phyloP scores from a whole-genome alignment of 2,113 vertebrate species.

The Cryptotis parvus region DNA sequence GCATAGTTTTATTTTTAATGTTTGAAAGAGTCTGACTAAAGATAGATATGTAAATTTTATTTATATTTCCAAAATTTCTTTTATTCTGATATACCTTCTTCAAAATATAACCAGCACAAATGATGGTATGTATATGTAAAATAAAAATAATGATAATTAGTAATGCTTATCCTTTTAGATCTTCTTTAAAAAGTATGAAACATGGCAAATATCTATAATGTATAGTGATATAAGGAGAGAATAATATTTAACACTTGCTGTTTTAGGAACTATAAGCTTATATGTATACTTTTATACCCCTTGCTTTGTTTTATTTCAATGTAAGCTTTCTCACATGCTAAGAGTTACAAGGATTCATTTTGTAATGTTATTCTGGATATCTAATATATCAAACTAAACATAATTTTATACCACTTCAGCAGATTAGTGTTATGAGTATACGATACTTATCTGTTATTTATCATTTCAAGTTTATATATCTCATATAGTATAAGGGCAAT shows the following conservation, averaged over 20 bases:
- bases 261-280: neutral
- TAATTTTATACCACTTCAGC: neutral
- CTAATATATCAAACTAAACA: neutral
- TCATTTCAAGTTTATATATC: neutral
- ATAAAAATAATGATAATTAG: neutral
- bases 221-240: neutral
- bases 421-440: neutral
- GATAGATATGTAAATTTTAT: conserved; percentile 1
- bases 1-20: no score
- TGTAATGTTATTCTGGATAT: neutral
- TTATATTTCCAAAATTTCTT: neutral
- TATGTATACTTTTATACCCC: neutral
- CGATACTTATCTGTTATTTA: neutral
- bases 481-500: neutral
- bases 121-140: neutral
- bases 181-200: neutral
- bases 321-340: neutral
- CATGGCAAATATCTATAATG: neutral
- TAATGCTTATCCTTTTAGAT: neutral
- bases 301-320: neutral
- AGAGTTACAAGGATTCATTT: neutral
- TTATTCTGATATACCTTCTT: neutral
- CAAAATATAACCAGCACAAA: neutral
- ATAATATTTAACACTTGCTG: neutral
- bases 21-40: neutral